phyloP scores from a whole-genome alignment of 2,113 vertebrate genomes.

The Sorex araneus region DNA sequence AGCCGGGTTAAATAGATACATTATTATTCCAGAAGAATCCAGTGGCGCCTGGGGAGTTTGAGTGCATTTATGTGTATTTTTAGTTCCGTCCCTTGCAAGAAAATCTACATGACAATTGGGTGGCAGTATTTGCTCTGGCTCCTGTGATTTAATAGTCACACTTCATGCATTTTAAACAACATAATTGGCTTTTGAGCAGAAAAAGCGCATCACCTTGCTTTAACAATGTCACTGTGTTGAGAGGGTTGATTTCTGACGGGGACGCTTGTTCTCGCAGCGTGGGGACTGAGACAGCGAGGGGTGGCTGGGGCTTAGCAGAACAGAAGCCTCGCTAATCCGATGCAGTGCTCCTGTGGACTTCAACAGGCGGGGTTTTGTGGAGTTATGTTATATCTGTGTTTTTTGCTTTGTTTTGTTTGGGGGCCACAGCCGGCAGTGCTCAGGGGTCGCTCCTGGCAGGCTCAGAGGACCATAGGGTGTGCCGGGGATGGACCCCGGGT shows the following conservation, averaged over 20 bases:
- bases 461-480: no score
- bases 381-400: no score
- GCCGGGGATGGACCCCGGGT: no score
- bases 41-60: constrained; percentile 49
- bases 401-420: neutral
- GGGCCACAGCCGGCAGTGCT: no score
- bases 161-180: constrained; percentile 47
- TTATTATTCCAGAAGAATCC: constrained; percentile 59
- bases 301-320: neutral
- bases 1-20: constrained; percentile 69
- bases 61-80: constrained; percentile 75
- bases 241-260: constrained; percentile 49
- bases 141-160: constrained; percentile 70
- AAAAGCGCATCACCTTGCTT: constrained; percentile 52
- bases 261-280: constrained; percentile 42
- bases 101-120: constrained; percentile 72
- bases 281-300: neutral
- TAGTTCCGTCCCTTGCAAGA: constrained; percentile 72
- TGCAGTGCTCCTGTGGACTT: neutral
- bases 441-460: no score
- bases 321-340: constrained; percentile 14
- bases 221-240: constrained; percentile 67
- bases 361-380: no score
- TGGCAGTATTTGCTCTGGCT: constrained; percentile 60
- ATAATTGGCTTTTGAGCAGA: constrained; percentile 55